These are phyloP conservation scores for Eristalis arbustorum DNA, from an alignment of 2,888 invertebrate genomes.

Conservation along the genomic window DNA sequence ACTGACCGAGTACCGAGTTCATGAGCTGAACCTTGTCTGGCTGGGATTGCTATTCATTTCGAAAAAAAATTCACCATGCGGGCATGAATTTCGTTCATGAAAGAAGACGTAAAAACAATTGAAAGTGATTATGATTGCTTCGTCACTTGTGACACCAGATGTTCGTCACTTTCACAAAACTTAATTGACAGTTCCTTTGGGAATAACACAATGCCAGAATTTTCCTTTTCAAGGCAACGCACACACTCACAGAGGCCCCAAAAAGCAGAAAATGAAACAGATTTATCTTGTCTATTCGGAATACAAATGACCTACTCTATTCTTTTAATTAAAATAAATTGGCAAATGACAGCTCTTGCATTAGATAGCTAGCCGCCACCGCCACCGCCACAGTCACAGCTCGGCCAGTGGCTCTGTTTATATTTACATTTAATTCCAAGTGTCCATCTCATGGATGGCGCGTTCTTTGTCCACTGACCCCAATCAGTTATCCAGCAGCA, in stretches of 20 bases:
- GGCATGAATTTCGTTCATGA: not conserved
- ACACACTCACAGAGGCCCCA: not conserved
- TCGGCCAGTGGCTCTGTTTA: not conserved
- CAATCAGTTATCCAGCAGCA: slow-evolving; percentile 20
- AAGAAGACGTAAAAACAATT: not conserved
- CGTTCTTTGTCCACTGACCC: slow-evolving; percentile 32
- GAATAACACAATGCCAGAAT: not conserved
- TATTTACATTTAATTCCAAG: slow-evolving; percentile 27
- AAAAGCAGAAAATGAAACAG: not conserved
- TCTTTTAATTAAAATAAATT: slow-evolving; percentile 60
- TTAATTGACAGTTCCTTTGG: not conserved
- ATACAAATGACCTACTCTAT: slow-evolving; percentile 56
- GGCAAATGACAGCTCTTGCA: slow-evolving; percentile 42
- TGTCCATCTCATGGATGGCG: not conserved
- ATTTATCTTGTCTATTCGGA: slow-evolving; percentile 1
- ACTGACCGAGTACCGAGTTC: not conserved
- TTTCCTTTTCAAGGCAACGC: not conserved
- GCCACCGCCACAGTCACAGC: not conserved
- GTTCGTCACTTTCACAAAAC: not conserved
- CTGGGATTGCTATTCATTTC: not conserved
- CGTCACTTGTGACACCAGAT: not conserved
- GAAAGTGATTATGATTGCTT: not conserved
- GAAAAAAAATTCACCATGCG: not conserved
- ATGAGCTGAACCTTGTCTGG: not conserved
- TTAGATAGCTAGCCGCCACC: not conserved